These are phyloP conservation scores for Oryctes rhinoceros DNA, from an alignment of 1,140 invertebrate genomes.

Conservation along the genomic window DNA sequence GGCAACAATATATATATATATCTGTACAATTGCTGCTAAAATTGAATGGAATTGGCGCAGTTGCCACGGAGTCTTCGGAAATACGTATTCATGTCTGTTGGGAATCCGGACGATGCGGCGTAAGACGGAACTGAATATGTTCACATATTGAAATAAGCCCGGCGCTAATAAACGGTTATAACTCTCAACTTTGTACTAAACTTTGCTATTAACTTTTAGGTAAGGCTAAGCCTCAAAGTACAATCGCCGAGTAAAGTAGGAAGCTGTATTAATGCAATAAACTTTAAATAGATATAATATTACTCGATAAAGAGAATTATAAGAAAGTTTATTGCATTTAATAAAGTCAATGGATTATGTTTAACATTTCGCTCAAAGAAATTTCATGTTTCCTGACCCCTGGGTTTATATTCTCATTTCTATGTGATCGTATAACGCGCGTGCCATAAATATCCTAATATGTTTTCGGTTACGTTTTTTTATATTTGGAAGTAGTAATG, in stretches of 20 bases:
- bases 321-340: background rate
- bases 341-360: constrained; percentile 3
- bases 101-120: too few species aligned
- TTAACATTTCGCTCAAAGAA: background rate
- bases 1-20: too few species aligned
- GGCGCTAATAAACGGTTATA: background rate
- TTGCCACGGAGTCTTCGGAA: background rate
- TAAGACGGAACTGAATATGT: background rate
- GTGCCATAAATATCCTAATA: background rate
- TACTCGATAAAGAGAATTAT: constrained; percentile 7
- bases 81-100: background rate
- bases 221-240: background rate
- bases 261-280: background rate
- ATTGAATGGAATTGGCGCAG: background rate
- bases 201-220: constrained; percentile 10
- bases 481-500: background rate
- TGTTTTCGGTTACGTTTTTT: background rate
- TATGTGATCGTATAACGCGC: background rate
- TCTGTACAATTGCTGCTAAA: background rate
- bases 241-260: background rate
- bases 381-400: background rate
- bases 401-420: background rate
- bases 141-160: background rate
- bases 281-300: background rate
- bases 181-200: background rate